phyloP scores from a whole-genome alignment of 2,888 invertebrate species.

The Aricia artaxerxes region DNA sequence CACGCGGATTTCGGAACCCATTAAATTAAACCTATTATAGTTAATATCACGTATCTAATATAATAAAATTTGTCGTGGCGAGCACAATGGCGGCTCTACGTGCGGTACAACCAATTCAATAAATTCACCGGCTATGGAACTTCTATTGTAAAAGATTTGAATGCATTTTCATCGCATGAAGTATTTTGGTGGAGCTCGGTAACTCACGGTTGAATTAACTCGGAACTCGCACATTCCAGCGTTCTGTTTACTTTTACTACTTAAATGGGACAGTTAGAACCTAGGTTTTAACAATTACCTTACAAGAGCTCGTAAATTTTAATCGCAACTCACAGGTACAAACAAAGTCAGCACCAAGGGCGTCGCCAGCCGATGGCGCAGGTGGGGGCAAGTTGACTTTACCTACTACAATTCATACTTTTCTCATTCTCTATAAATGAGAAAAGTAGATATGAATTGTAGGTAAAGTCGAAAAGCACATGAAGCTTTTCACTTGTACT shows the following conservation, averaged over 20 bases:
- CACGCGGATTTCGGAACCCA: not conserved
- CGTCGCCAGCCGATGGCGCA: too few species aligned
- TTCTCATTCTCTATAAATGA: too few species aligned
- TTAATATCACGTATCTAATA: conserved; percentile 45
- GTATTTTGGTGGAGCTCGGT: conserved; percentile 42
- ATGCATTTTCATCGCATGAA: conserved; percentile 64
- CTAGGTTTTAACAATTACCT: not conserved
- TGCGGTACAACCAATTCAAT: conserved; percentile 68
- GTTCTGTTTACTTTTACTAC: not conserved
- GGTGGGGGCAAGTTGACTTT: too few species aligned
- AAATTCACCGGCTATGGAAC: conserved; percentile 57
- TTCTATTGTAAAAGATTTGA: conserved; percentile 65
- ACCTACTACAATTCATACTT: too few species aligned
- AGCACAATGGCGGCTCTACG: conserved; percentile 61
- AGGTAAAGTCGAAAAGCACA: too few species aligned
- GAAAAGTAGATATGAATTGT: too few species aligned
- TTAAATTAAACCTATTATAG: conserved; percentile 17
- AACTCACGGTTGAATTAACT: conserved; percentile 18
- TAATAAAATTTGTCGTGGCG: conserved; percentile 63
- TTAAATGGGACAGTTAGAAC: not conserved
- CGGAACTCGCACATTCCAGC: not conserved
- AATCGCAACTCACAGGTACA: not conserved
- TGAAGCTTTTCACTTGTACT: too few species aligned
- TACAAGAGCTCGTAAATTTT: not conserved
- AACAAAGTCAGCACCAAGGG: not conserved